Evolutionary conservation across 2,797 vertebrate genomes (phyloP), one percentile per base, ranked within the genome.

Genomic region (Sebastes steindachneri): DNA sequence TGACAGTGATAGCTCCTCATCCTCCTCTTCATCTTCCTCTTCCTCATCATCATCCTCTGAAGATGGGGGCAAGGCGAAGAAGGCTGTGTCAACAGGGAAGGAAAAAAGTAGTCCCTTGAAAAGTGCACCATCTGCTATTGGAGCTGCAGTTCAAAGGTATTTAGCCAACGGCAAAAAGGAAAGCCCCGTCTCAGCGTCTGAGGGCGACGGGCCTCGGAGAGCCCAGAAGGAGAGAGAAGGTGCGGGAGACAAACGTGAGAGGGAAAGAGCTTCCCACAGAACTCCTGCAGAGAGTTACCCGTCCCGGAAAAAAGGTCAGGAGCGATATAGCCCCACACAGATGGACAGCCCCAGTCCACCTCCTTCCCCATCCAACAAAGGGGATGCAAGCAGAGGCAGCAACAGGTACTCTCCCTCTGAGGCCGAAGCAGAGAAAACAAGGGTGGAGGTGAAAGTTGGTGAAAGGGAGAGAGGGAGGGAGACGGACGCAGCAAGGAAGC

Each of bases 11-110:
- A 94, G 92, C 68, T 95, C 94, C 11, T 95, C 94, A 0, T 95
- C 95, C 0, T 95, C 95, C 0, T 92, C 92, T 0, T 93, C 95
- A 0, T 92, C 88, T 0, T 91, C 92, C 0, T 90, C 95, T 0
- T 92, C 93, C 0, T 94, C 94, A 0, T 93, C 94, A 0, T 94
- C 95, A 0, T 95, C 95, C 2, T 96, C 95, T 3, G 90, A 94
- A 15, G 93, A 93, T 2, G 92, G 95, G 9, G 83, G 63, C 9
- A 80, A 93, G 23, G 58, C 14, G 0, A 83, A 92, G 65, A 84
- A 86, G 35, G 72, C 77, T 3, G 82, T 31, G 4, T 54, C 85
- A 5, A 64, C 55, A 3, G 72, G 25, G 5, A 80, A n/a, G 45
- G 89, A 84, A 0, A 89, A 88, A 41, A 29, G 23, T 1, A 66